Evolutionary conservation across 2,113 vertebrate species (phyloP).

Genomic region (Melierax canorus): DNA sequence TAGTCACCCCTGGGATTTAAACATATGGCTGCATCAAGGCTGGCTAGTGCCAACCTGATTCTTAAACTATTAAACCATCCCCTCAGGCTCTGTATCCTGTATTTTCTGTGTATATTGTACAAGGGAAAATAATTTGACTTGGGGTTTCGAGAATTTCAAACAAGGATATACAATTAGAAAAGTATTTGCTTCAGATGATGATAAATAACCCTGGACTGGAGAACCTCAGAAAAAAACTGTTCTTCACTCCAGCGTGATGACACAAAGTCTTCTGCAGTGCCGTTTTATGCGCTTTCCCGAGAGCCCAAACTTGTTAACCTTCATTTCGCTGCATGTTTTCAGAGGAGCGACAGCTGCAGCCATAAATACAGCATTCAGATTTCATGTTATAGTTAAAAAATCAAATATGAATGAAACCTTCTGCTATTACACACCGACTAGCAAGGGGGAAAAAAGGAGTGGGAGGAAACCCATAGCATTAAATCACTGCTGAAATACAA

Average conservation of each 20-base stretch:
- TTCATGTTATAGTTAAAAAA: background rate
- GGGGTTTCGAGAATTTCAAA: background rate
- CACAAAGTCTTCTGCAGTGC: background rate
- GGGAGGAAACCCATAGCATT: background rate
- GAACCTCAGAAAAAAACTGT: background rate
- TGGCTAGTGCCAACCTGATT: background rate
- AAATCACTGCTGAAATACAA: background rate
- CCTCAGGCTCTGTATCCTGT: background rate
- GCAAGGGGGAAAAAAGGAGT: background rate
- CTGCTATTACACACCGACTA: background rate
- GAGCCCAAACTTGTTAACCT: constrained; percentile 35
- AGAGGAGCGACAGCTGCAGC: constrained; percentile 22
- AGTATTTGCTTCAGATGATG: background rate
- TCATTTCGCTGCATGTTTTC: constrained; percentile 13
- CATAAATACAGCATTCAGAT: constrained; percentile 6
- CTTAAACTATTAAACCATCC: background rate
- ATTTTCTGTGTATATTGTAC: background rate
- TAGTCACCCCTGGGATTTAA: background rate
- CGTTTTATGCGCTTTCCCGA: background rate
- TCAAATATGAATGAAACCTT: background rate
- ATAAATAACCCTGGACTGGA: background rate
- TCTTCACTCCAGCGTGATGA: background rate
- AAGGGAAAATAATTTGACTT: background rate
- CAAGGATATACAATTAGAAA: background rate
- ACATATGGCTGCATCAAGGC: background rate